A percentile compares a stretch with the other conserved stretches of the same genome.
Conservation (phyloP, 2,888 invertebrate species). For the Ctena decussata region DNA sequence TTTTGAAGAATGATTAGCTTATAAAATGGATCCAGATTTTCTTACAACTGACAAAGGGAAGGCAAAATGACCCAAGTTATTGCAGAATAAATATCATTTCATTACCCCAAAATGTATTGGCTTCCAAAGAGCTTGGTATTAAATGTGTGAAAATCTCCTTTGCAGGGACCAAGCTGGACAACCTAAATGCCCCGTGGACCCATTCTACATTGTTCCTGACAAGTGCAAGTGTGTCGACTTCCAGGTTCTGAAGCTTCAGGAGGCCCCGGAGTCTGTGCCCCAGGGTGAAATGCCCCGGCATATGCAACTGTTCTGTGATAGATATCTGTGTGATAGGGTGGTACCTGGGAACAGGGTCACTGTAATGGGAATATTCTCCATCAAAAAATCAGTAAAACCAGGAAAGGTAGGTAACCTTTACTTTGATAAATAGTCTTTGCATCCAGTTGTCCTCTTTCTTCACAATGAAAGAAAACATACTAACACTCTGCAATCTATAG, state of each 20-base stretch:
- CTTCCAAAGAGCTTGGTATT: too few species aligned
- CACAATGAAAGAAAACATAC: too few species aligned
- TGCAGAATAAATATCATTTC: too few species aligned
- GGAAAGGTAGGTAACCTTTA: slow-evolving; percentile 66
- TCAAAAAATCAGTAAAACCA: slow-evolving; percentile 91
- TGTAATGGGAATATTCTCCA: slow-evolving; percentile 98
- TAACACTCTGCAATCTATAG: too few species aligned
- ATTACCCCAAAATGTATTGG: too few species aligned
- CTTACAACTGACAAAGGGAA: too few species aligned
- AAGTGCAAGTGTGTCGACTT: slow-evolving; percentile 99
- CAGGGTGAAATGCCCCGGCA: slow-evolving; percentile 99
- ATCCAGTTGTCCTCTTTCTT: too few species aligned
- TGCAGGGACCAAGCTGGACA: slow-evolving; percentile 96
- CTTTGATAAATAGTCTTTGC: too few species aligned
- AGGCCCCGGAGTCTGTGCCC: slow-evolving; percentile 96
- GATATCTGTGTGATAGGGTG: slow-evolving; percentile 96
- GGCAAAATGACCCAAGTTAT: too few species aligned
- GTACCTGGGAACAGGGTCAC: slow-evolving; percentile 98
- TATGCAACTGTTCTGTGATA: slow-evolving; percentile 97
- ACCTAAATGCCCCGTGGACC: slow-evolving; percentile 98
- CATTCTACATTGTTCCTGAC: slow-evolving; percentile 99
- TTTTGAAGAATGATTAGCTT: too few species aligned
- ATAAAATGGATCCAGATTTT: too few species aligned
- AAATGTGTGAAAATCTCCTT: too few species aligned
- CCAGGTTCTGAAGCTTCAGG: slow-evolving; percentile 99